These are phyloP conservation scores for Eulemur rubriventer DNA, from an alignment of 2,797 vertebrate species.

Conservation along the genomic window DNA sequence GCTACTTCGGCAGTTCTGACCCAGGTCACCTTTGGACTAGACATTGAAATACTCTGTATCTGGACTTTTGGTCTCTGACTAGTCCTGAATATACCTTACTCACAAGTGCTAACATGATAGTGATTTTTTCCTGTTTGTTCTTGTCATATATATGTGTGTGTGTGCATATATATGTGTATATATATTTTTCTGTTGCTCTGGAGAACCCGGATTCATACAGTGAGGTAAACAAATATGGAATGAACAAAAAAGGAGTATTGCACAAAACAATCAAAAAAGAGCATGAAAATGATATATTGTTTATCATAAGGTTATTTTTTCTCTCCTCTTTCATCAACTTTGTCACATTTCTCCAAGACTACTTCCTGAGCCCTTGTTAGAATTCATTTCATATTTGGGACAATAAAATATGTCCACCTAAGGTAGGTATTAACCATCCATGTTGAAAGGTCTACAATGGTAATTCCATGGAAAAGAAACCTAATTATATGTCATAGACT, in stretches of 20 bases:
- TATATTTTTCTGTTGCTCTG: neutral
- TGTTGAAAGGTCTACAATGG: slow-evolving; percentile 33
- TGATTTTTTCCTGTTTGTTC: neutral
- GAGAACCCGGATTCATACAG: neutral
- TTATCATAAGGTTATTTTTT: slow-evolving; percentile 18
- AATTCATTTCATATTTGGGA: slow-evolving; percentile 59
- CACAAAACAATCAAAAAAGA: neutral
- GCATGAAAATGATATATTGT: neutral
- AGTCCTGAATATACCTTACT: neutral
- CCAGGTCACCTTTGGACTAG: neutral
- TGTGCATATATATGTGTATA: no score
- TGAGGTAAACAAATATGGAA: neutral
- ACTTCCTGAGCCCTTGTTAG: slow-evolving; percentile 36
- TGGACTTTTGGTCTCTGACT: neutral
- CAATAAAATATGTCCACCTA: slow-evolving; percentile 57
- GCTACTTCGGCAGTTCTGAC: neutral
- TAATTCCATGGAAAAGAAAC: neutral
- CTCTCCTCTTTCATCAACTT: slow-evolving; percentile 14
- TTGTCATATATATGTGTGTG: no score
- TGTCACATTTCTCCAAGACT: slow-evolving; percentile 25
- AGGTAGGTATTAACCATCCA: slow-evolving; percentile 27
- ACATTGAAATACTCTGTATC: neutral
- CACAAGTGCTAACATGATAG: neutral
- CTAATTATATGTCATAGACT: neutral
- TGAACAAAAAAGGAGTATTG: neutral